These are phyloP conservation scores for Sebastes elongatus DNA, from an alignment of 2,797 vertebrate species.

Conservation along the genomic window DNA sequence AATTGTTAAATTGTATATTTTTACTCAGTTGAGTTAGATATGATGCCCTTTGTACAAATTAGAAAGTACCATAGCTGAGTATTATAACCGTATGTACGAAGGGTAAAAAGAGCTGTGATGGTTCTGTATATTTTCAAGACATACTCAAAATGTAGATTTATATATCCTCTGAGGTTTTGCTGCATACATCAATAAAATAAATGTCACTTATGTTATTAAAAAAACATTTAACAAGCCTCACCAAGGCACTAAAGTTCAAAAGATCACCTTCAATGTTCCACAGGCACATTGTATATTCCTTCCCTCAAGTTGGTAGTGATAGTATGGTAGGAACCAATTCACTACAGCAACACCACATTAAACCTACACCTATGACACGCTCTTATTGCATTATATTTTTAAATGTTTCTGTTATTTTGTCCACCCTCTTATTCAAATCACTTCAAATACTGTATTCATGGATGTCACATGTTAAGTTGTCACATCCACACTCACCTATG, in stretches of 20 bases:
- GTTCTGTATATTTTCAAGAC: neutral
- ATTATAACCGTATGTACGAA: neutral
- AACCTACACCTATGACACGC: neutral
- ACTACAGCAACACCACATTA: neutral
- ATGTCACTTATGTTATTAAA: too few species aligned
- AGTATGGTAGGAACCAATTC: rapidly evolving
- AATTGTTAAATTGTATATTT: neutral
- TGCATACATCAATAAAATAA: too few species aligned
- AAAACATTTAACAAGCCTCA: too few species aligned
- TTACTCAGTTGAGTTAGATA: neutral
- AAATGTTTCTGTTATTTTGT: neutral
- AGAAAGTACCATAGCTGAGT: neutral
- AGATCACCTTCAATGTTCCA: neutral
- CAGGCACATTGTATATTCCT: neutral
- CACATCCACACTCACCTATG: slow-evolving; percentile 83
- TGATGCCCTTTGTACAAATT: neutral
- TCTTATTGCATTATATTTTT: neutral
- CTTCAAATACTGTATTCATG: neutral
- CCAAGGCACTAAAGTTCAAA: neutral
- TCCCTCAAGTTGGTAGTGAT: neutral
- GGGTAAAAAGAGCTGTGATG: neutral
- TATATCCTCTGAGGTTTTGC: too few species aligned
- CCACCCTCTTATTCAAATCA: neutral
- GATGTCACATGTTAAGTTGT: neutral
- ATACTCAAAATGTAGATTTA: too few species aligned